Evolutionary conservation across 2,797 vertebrate species (phyloP), one percentile per base, ranked within the genome.

Genomic region (Poliocrania exsul): DNA sequence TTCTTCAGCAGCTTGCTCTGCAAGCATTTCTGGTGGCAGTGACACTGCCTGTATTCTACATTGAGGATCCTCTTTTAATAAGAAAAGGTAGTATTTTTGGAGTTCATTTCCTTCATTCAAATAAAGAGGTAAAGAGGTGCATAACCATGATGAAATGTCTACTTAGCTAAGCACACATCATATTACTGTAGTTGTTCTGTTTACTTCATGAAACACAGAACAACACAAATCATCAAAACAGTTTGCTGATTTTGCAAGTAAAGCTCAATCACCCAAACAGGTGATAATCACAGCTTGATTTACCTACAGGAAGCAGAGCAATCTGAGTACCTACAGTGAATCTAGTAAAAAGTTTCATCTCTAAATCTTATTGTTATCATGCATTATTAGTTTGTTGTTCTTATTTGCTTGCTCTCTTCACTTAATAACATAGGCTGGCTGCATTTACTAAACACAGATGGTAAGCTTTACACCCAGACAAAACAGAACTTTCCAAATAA

Each of bases 261-360:
- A 82, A 88, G n/a, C 18, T 90, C 57, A 88, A 92, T 86, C 72
- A 70, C 56, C 33, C 77, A 69, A 83, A 75, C n/a, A 90, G 72
- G 72, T 86, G 47, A 90, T 90, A 73, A 86, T 82, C 60, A 86
- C 60, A 88, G 64, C 65, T 88, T 75, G 77, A 80, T 35, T 72
- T 64, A 77, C 38, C 46, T 86, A 69, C 33, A 73, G 38, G 60
- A 80, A 80, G 50, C 44, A 90, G 65, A 69, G 35, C 8, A 75
- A 82, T 77, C 25, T 18, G 42, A 90, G 25, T 72, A 75, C 62
- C 71, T 57, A 44, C 46, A 64, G 46, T 26, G 75, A 93, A 88
- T 58, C 53, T 31, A 64, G 24, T 69, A 87, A 78, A 78, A 61
- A 18, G 9, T 50, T 92, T 38, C 19, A 71, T 64, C 49, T 67